phyloP scores from a whole-genome alignment of 2,888 invertebrate genomes.

The Phyllotreta cruciferae region DNA sequence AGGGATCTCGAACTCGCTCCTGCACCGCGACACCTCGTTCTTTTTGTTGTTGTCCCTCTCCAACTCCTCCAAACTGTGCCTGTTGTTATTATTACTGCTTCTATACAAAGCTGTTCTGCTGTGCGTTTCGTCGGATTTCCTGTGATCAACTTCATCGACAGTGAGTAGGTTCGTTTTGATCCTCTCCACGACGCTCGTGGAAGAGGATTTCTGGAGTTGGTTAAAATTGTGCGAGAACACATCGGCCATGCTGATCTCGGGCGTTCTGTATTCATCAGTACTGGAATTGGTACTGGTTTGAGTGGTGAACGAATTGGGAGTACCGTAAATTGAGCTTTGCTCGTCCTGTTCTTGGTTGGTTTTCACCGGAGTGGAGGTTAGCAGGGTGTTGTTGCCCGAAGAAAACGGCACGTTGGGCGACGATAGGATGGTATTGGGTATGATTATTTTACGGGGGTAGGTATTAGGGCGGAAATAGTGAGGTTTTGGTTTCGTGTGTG shows the following conservation, averaged over 20 bases:
- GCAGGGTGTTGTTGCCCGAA: slow-evolving; percentile 33
- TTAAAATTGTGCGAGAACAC: slow-evolving; percentile 51
- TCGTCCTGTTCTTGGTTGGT: slow-evolving; percentile 6
- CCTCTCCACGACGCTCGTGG: slow-evolving; percentile 49
- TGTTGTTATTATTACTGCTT: slow-evolving; percentile 20
- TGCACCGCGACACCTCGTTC: slow-evolving; percentile 53
- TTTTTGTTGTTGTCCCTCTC: slow-evolving; percentile 34
- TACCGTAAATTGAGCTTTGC: slow-evolving; percentile 38
- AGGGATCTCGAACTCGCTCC: slow-evolving; percentile 58
- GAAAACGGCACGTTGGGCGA: slow-evolving; percentile 39
- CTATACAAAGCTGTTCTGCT: slow-evolving; percentile 9
- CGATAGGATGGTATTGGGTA: slow-evolving; percentile 48
- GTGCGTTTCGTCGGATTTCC: slow-evolving; percentile 32
- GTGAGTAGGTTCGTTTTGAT: slow-evolving; percentile 35
- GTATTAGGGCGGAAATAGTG: slow-evolving; percentile 47
- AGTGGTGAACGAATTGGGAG: slow-evolving; percentile 46
- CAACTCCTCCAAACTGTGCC: slow-evolving; percentile 38
- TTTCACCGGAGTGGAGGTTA: slow-evolving; percentile 38
- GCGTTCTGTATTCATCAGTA: slow-evolving; percentile 55
- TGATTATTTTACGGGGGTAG: slow-evolving; percentile 51
- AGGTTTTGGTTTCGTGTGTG: slow-evolving; percentile 45
- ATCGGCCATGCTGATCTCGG: slow-evolving; percentile 48
- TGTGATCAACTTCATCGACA: slow-evolving; percentile 21
- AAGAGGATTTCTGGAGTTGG: slow-evolving; percentile 53
- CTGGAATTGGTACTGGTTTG: slow-evolving; percentile 52